Percentiles rank a stretch among this genome's conserved stretches.
Conservation (phyloP, 2,888 invertebrate species). For the Noctua janthe region DNA sequence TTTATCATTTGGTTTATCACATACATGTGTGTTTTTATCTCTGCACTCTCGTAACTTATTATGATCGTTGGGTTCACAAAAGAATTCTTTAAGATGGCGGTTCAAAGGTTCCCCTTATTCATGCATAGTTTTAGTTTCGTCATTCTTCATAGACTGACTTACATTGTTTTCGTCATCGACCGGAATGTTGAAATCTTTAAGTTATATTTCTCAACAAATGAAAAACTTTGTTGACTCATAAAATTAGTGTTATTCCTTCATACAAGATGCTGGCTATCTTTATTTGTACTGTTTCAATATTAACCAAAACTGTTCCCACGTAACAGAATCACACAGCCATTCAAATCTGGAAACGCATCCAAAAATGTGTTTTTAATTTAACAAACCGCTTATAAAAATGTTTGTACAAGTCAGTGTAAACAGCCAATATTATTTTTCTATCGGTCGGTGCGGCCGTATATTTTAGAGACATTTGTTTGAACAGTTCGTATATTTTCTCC, state of each 20-base stretch:
- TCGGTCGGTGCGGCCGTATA: constrained; percentile 71
- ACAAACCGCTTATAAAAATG: constrained; percentile 76
- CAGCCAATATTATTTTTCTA: constrained; percentile 75
- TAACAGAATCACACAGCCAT: constrained; percentile 50
- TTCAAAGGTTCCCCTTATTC: constrained; percentile 36
- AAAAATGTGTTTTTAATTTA: constrained; percentile 73
- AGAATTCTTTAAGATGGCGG: constrained; percentile 30
- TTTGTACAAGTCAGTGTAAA: constrained; percentile 79
- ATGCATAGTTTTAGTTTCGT: constrained; percentile 21
- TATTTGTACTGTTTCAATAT: constrained; percentile 35
- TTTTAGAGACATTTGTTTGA: constrained; percentile 81
- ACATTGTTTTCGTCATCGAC: background rate
- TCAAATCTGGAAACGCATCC: constrained; percentile 61
- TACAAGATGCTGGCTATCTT: constrained; percentile 13
- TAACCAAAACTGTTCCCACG: constrained; percentile 61
- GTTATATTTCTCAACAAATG: background rate
- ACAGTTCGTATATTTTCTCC: constrained; percentile 79
- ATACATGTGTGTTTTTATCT: constrained; percentile 68
- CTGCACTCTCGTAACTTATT: constrained; percentile 48
- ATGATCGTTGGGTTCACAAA: constrained; percentile 41
- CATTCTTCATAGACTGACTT: background rate
- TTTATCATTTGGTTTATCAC: constrained; percentile 73
- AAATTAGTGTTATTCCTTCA: constrained; percentile 18
- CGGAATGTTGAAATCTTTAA: background rate
- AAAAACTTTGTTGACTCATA: constrained; percentile 3